These are phyloP conservation scores for Ibycter americanus DNA, from an alignment of 2,797 vertebrate genomes.

Conservation along the genomic window DNA sequence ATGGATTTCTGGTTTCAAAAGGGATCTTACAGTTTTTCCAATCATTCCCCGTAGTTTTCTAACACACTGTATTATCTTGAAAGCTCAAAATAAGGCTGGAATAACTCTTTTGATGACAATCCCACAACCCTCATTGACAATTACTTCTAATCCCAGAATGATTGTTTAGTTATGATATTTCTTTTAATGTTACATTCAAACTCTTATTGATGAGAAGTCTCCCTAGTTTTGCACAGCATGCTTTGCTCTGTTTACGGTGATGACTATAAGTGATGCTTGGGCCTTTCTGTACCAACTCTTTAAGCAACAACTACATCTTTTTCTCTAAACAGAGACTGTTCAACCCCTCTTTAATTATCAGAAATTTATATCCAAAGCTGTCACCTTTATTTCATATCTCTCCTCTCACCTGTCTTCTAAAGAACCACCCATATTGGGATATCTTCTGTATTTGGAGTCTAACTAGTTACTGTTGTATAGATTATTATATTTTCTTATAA, in stretches of 20 bases:
- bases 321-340: not conserved
- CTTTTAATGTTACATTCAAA: not conserved
- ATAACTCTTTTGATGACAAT: conserved; percentile 33
- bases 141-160: conserved; percentile 7
- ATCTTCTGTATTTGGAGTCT: not conserved
- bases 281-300: not conserved
- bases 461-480: not conserved
- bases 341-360: not conserved
- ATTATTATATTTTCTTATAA: conserved; percentile 6
- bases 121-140: not conserved
- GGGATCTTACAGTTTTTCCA: not conserved
- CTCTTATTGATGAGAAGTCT: not conserved
- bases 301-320: not conserved
- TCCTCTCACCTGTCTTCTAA: not conserved
- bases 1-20: conserved; percentile 15
- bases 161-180: not conserved
- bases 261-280: not conserved
- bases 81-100: conserved; percentile 6
- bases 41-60: not conserved
- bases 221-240: not conserved
- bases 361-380: not conserved
- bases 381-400: not conserved
- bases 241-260: not conserved
- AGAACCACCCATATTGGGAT: not conserved
- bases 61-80: not conserved